Evolutionary conservation across 2,888 invertebrate genomes (phyloP).

Genomic region (Parapristionchus giblindavisi): DNA sequence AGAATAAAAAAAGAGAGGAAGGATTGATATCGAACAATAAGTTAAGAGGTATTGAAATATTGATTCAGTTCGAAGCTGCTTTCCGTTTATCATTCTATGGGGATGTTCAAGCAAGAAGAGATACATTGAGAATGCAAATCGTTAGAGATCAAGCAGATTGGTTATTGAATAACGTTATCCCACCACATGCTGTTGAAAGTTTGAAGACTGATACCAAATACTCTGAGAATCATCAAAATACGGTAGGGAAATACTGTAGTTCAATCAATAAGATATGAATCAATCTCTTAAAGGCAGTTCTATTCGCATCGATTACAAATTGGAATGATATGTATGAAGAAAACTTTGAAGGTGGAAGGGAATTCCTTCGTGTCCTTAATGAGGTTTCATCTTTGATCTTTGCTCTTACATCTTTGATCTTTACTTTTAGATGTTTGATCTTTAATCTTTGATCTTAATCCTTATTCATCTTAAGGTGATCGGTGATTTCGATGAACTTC

Average conservation of each 20-base stretch:
- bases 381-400: constrained; percentile 73
- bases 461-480: constrained; percentile 75
- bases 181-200: constrained; percentile 91
- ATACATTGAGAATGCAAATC: constrained; percentile 84
- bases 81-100: constrained; percentile 92
- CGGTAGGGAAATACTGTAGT: neutral
- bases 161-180: constrained; percentile 94
- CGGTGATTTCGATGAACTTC: constrained; percentile 91
- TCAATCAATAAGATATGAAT: neutral
- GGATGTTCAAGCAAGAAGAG: constrained; percentile 86
- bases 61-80: constrained; percentile 84
- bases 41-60: neutral
- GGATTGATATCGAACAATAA: neutral
- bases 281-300: constrained; percentile 77
- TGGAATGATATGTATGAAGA: constrained; percentile 98
- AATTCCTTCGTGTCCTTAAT: constrained; percentile 91
- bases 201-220: constrained; percentile 88
- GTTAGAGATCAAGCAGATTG: constrained; percentile 94
- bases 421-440: neutral
- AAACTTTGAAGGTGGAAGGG: constrained; percentile 88
- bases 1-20: neutral
- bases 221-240: constrained; percentile 50
- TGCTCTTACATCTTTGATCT: neutral
- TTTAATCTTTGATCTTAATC: neutral
- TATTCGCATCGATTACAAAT: constrained; percentile 95